These are phyloP conservation scores for Petrocephalus schoutedeni DNA, from an alignment of 2,797 vertebrate genomes.

Conservation along the genomic window DNA sequence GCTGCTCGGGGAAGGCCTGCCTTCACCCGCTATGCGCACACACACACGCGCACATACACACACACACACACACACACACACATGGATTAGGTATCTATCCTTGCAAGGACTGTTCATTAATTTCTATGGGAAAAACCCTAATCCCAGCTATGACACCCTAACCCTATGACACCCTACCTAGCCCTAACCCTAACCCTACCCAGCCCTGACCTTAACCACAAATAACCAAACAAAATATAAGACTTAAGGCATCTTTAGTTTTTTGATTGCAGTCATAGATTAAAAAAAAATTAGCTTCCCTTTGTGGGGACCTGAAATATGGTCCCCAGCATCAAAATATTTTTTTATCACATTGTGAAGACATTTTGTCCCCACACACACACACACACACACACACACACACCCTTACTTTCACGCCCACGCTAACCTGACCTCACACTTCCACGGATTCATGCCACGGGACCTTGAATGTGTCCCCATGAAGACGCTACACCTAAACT, in stretches of 20 bases:
- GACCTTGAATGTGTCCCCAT: not conserved
- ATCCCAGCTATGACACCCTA: not conserved
- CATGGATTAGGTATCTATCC: not conserved
- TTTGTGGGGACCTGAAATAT: not conserved
- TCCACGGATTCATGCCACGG: not conserved
- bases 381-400: not conserved
- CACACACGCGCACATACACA: not conserved
- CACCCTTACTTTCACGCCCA: not conserved
- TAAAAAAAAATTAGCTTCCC: no score
- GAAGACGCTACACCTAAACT: not conserved
- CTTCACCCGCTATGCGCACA: slow-evolving; percentile 63
- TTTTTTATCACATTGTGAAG: no score
- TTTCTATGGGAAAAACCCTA: not conserved
- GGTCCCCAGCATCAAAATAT: not conserved
- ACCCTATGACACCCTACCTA: no score
- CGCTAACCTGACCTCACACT: not conserved
- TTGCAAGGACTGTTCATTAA: not conserved
- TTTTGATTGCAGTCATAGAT: not conserved
- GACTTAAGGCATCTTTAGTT: not conserved
- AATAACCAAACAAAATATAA: no score
- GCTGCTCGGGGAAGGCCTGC: slow-evolving; percentile 61
- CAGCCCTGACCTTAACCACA: no score
- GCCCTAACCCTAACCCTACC: no score
- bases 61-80: not conserved
- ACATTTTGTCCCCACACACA: no score